Conservation (phyloP, 2,797 vertebrate genomes). For the Sebastes trivittatus region DNA sequence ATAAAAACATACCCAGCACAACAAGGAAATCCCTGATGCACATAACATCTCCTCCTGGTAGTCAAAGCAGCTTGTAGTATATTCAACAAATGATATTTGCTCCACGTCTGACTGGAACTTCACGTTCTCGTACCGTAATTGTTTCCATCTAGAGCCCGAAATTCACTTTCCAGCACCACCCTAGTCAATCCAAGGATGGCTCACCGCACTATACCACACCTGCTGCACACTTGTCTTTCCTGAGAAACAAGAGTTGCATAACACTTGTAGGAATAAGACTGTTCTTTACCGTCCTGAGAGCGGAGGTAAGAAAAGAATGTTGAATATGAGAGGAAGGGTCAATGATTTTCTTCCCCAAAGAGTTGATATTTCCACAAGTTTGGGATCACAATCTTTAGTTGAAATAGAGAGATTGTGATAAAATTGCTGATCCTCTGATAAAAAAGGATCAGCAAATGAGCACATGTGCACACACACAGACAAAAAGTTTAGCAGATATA, state of each 20-base stretch:
- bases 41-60: neutral
- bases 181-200: neutral
- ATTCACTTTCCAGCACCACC: neutral
- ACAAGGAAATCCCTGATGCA: neutral
- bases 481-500: neutral
- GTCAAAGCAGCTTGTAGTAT: neutral
- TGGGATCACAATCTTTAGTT: neutral
- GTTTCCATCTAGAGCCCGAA: neutral
- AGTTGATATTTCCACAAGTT: neutral
- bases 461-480: neutral
- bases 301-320: neutral
- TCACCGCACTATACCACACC: neutral
- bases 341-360: neutral
- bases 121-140: neutral
- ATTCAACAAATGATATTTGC: neutral
- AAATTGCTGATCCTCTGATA: neutral
- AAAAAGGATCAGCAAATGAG: neutral
- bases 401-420: neutral
- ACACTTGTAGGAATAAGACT: neutral
- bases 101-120: neutral
- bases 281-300: neutral
- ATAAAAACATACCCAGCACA: neutral
- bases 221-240: constrained; percentile 5
- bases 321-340: neutral
- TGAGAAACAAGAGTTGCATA: neutral